phyloP scores from a whole-genome alignment of 2,797 vertebrate species.

The Menidia menidia region DNA sequence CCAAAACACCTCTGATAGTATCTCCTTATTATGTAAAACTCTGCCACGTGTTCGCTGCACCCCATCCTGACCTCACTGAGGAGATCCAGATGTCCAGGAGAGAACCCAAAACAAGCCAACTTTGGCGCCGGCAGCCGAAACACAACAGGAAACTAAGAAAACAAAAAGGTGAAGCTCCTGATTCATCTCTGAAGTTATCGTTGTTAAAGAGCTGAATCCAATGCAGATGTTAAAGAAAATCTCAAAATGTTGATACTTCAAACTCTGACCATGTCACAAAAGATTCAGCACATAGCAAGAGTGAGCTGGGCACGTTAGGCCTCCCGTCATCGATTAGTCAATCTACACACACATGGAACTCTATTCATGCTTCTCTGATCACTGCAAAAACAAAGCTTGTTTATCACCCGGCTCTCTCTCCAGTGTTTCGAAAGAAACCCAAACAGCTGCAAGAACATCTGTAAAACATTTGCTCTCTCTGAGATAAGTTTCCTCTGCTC shows the following conservation, averaged over 20 bases:
- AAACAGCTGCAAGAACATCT: slow-evolving; percentile 68
- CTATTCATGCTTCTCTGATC: slow-evolving; percentile 32
- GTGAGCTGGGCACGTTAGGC: background rate
- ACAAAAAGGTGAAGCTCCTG: slow-evolving; percentile 8
- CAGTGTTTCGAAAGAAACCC: slow-evolving; percentile 34
- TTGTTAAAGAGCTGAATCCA: background rate
- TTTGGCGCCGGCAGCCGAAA: slow-evolving; percentile 15
- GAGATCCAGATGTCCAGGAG: slow-evolving; percentile 80
- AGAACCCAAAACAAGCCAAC: slow-evolving; percentile 53
- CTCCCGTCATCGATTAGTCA: background rate
- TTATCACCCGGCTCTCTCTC: slow-evolving; percentile 18
- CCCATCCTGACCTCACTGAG: slow-evolving; percentile 69
- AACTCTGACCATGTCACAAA: background rate
- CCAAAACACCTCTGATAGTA: slow-evolving; percentile 10
- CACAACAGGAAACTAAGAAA: slow-evolving; percentile 17
- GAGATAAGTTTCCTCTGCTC: slow-evolving; percentile 53
- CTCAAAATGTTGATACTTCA: background rate
- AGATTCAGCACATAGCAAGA: background rate
- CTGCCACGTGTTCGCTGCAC: slow-evolving; percentile 70
- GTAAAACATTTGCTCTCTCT: slow-evolving; percentile 70
- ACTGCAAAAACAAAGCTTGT: slow-evolving; percentile 1
- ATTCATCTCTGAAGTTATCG: background rate
- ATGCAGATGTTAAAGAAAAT: slow-evolving; percentile 1
- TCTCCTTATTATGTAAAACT: slow-evolving; percentile 57
- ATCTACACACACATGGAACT: slow-evolving; percentile 40